Conservation (phyloP, 2,888 invertebrate genomes). For the Andrena praecox region DNA sequence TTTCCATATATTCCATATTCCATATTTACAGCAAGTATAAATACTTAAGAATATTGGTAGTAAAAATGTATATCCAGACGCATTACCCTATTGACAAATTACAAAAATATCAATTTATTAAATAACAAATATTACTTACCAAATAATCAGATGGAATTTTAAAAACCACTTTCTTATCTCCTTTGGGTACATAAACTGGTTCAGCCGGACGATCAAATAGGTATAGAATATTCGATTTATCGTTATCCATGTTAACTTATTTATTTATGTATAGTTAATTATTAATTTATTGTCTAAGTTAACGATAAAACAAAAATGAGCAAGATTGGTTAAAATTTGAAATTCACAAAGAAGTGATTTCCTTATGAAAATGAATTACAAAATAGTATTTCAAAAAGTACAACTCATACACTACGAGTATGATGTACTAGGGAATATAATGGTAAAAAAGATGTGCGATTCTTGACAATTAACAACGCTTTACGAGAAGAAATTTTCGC, state of each 20-base stretch:
- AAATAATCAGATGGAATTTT: constrained; percentile 88
- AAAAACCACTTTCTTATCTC: constrained; percentile 87
- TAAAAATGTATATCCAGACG: too few relatives aligned
- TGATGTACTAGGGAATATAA: neutral
- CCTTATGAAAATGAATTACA: neutral
- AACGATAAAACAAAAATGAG: neutral
- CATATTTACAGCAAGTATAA: too few relatives aligned
- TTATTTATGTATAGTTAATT: neutral
- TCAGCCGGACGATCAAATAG: constrained; percentile 92
- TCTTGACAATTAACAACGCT: neutral
- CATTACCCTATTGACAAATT: too few relatives aligned
- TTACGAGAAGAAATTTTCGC: too few relatives aligned
- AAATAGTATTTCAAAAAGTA: neutral
- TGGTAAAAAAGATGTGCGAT: neutral
- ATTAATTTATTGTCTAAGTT: neutral
- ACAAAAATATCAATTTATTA: neutral
- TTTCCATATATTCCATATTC: too few relatives aligned
- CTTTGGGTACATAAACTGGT: constrained; percentile 92
- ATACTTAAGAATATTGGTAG: too few relatives aligned
- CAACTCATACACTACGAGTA: neutral
- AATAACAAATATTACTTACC: constrained; percentile 85
- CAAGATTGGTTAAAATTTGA: neutral
- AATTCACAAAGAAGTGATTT: neutral
- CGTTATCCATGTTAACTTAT: constrained; percentile 38
- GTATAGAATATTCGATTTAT: constrained; percentile 75